Evolutionary conservation across 1,140 invertebrate species (phyloP), one percentile per base, ranked within the genome.

Genomic region (Fopius arisanus): DNA sequence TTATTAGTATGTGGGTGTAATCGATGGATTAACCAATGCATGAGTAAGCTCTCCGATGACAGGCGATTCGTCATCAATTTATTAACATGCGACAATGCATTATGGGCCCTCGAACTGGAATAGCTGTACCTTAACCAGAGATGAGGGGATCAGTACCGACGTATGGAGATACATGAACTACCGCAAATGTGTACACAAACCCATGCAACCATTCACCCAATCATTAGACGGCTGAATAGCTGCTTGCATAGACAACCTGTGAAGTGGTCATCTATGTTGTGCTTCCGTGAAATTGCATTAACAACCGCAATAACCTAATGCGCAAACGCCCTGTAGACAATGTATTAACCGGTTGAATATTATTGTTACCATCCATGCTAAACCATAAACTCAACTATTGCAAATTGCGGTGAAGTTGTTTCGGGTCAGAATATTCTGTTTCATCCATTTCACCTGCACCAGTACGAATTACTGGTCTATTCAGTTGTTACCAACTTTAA

Each of bases 251-350:
- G 54, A 65, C 70, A 19, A 65, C 23, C 70, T 37, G 59, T 62
- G 70, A 43, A 72, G 70, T 72, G 70, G 70, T 72, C 70, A 72
- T 72, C 70, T 72, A 54, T 26, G 54, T 14, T 19, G 37, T 72
- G 28, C 9, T 43, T 33, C 59, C 33, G 65, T 72, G 70, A 72
- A 65, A 72, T 72, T 72, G 16, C 59, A 65, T 72, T 65, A 72
- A 62, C 21, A 16, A 21, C 63, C 21, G 43, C 48, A 72, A 65
- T 65, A 51, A 48, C 4, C 69, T 70, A 70, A 70, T 70, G 69
- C 40, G 54, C 29, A 48, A 59, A 23, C 23, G 54, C 48, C 33
- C 33, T 37, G n/a, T 7, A 51, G 43, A 51, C 43, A 51, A n/a
- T n/a, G 43, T 51, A 51, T 51, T 51, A 51, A 19, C 43, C n/a